phyloP scores from a whole-genome alignment of 2,888 invertebrate species.

The Perizoma affinitatum region DNA sequence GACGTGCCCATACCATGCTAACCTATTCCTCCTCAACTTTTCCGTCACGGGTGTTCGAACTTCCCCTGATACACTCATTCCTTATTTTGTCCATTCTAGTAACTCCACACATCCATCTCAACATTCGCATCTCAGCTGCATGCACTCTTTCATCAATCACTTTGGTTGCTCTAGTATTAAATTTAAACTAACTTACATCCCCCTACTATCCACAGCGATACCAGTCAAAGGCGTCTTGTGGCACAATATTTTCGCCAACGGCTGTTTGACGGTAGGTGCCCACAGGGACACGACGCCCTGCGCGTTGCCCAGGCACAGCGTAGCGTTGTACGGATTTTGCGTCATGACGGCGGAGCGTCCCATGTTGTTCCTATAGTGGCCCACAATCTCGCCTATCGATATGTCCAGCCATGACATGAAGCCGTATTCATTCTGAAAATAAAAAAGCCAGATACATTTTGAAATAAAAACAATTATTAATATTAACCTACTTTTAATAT shows the following conservation, averaged over 20 bases:
- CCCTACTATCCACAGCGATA: conserved; percentile 92
- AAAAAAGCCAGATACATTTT: not conserved
- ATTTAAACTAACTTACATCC: conserved; percentile 84
- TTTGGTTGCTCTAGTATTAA: no score
- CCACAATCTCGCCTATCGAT: conserved; percentile 95
- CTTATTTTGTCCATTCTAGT: no score
- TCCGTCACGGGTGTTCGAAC: no score
- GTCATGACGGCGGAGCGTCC: conserved; percentile 93
- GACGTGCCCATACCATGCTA: no score
- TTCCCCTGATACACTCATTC: no score
- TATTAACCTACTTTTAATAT: no score
- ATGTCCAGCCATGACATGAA: conserved; percentile 96
- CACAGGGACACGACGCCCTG: conserved; percentile 97
- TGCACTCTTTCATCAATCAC: no score
- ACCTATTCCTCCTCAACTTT: no score
- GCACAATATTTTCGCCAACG: conserved; percentile 95
- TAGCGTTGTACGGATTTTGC: conserved; percentile 97
- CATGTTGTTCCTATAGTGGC: conserved; percentile 89
- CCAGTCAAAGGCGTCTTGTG: conserved; percentile 92
- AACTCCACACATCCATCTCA: no score
- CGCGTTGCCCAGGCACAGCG: conserved; percentile 94
- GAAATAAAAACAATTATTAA: no score
- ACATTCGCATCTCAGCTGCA: no score
- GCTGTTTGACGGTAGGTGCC: conserved; percentile 94
- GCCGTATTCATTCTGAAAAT: conserved; percentile 87